Base-by-base conservation (phyloP, 1,140 invertebrate species). In the Drosophila fuyamai region DNA sequence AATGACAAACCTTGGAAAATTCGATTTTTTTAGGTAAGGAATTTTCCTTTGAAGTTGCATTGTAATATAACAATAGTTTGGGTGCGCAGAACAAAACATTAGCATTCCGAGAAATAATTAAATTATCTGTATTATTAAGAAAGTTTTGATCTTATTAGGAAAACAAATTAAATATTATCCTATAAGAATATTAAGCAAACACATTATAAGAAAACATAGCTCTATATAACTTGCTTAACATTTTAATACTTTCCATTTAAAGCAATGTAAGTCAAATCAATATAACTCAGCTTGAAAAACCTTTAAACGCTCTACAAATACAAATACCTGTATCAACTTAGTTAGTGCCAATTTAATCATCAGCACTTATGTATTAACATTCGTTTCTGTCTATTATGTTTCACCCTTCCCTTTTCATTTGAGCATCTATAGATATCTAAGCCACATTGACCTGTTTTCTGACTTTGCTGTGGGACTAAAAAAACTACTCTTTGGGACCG, bases 1-100 rank as follows among this genome's bases (percentile, higher is more conserved):
- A 1, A n/a, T 16, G 38, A 68, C 72, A 61, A 77, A 40, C 56
- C 67, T 72, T 35, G n/a, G 14, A 70, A 73, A 60, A 46, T 71
- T 51, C 46, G 27, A 50, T 73, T 60, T 58, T 14, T 51, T 70
- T 68, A 0, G 27, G 32, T 6, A 8, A 10, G 65, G 27, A 71
- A 58, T 27, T 72, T 58, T 13, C 41, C 46, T 46, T 40, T 44
- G 13, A 23, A 23, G 48, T 41, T 27, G 5, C 36, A 12, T 35
- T 53, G 5, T 6, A 47, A 47, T 10, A 32, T 13, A 27, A 32
- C 16, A 32, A 46, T 16, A 18, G 48, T 51, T 51, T 35, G 29
- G 9, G 29, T 23, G 46, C 23, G 2, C 38, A n/a, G 38, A n/a
- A n/a, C 13, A 23, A 23, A 23, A 23, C 23, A 23, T 23, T 23